Evolutionary conservation across 2,888 invertebrate genomes (phyloP).

Genomic region (Drosophila meridionalis): DNA sequence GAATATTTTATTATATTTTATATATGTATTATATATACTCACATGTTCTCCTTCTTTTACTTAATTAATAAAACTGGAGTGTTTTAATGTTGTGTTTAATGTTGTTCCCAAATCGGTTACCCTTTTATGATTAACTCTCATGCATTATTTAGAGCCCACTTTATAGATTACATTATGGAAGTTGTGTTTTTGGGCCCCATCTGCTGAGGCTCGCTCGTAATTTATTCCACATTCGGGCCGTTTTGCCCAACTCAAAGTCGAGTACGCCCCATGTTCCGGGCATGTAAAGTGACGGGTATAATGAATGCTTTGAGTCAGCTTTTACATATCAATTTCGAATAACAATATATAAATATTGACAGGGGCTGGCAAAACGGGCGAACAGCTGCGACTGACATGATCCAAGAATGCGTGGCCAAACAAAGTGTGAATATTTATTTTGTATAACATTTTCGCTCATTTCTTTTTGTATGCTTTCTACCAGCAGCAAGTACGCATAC

Average conservation of each 20-base stretch:
- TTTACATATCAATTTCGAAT: constrained; percentile 63
- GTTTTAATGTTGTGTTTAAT: not conserved
- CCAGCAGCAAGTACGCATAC: constrained; percentile 46
- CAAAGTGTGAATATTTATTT: constrained; percentile 69
- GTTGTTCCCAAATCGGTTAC: not conserved
- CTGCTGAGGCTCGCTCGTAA: constrained; percentile 14
- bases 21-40: too few species aligned
- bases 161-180: not conserved
- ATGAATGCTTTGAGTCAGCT: constrained; percentile 50
- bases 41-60: not conserved
- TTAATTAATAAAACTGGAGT: not conserved
- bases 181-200: not conserved
- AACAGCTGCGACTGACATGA: constrained; percentile 69
- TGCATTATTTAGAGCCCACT: constrained; percentile 9
- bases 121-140: not conserved
- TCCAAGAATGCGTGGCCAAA: constrained; percentile 48
- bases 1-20: not conserved
- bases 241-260: constrained; percentile 3
- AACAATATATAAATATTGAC: constrained; percentile 77
- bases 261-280: constrained; percentile 14
- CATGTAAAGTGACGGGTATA: constrained; percentile 32
- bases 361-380: constrained; percentile 51
- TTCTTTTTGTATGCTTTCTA: constrained; percentile 1
- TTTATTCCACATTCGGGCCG: constrained; percentile 18
- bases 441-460: constrained; percentile 20